phyloP scores from a whole-genome alignment of 2,797 vertebrate species.

The Peromyscus attwateri region DNA sequence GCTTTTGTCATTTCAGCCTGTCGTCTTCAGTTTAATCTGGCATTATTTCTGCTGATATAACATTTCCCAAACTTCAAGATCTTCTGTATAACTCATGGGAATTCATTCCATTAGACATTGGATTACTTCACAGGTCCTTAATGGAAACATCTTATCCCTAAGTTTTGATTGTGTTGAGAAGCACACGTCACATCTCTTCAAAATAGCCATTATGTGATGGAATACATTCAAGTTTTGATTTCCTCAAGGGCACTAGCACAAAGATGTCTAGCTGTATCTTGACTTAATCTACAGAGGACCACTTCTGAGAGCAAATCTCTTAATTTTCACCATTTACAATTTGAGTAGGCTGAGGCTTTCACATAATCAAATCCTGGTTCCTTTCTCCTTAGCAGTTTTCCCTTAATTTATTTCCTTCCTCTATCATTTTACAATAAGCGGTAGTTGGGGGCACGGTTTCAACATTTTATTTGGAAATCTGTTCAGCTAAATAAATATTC shows the following conservation, averaged over 20 bases:
- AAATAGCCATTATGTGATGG: neutral
- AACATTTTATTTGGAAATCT: neutral
- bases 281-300: neutral
- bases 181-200: neutral
- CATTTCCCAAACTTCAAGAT: neutral
- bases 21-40: constrained; percentile 8
- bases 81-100: neutral
- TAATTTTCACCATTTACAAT: constrained; percentile 12
- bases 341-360: neutral
- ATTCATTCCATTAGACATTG: neutral
- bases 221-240: constrained; percentile 14
- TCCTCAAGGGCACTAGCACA: neutral
- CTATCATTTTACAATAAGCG: neutral
- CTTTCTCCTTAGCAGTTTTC: constrained; percentile 42
- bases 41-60: constrained; percentile 21
- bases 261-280: neutral
- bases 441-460: neutral
- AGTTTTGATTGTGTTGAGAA: neutral
- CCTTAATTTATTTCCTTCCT: neutral
- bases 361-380: neutral
- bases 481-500: constrained; percentile 37
- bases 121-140: neutral
- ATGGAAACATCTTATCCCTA: neutral
- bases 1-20: neutral
- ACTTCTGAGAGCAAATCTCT: neutral